Evolutionary conservation across 2,797 vertebrate species (phyloP), one percentile per base, ranked within the genome.

Genomic region (Mormyrus hasselquistii): DNA sequence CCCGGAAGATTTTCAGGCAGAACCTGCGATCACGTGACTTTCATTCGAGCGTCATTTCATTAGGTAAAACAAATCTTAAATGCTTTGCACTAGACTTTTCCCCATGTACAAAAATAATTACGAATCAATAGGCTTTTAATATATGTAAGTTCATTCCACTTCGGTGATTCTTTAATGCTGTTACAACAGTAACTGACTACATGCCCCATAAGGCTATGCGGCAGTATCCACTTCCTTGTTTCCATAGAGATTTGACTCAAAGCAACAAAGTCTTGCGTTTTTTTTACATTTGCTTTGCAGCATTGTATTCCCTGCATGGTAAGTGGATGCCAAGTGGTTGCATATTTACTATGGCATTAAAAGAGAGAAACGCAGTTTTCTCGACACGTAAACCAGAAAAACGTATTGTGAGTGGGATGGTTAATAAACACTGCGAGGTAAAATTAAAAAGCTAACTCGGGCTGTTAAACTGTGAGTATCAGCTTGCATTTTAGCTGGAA

Each of bases 231-330:
- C 59, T 9, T 9, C 10, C 6, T 87, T 41, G 95, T 96, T 96
- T 93, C 94, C 94, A 96, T 95, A 92, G 94, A 93, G 92, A 95
- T 93, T 87, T 57, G 16, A 84, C 5, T 52, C 57, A 57, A 62
- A 41, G 69, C 52, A 59, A 25, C 90, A 62, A 76, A 83, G 29
- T 87, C 50, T 19, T 19, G 3, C 10, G 4, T 14, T 19, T 29
- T 34, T 34, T 84, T 22, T 84, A 12, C 22, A 41, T 44, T 38
- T 22, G 14, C n/a, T 59, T n/a, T 52, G 19, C 29, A 87, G 88
- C 34, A 44, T 89, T 50, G 38, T 76, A 57, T 87, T 73, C 49
- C 8, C 79, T 62, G n/a, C 62, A 76, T 29, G 62, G 38, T 76
- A 41, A 49, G 53, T 62, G 55, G 4, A 49, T 41, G 38, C 4